Evolutionary conservation across 2,888 invertebrate genomes (phyloP), one percentile per base, ranked within the genome.

Genomic region (Philereme transversata): DNA sequence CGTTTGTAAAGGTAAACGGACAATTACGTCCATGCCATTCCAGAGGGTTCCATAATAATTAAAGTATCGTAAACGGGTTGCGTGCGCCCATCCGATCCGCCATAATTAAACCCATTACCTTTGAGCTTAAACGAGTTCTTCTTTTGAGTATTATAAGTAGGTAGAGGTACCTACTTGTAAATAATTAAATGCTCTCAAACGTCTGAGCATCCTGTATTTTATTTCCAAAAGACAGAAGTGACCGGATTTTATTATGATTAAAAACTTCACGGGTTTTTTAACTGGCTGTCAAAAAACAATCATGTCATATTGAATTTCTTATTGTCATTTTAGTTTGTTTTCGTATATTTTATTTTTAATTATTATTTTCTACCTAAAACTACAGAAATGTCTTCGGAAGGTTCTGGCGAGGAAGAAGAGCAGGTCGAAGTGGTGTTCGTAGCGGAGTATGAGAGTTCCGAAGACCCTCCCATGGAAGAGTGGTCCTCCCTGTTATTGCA

Each of bases 401-500:
- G 47, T 6, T 60, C 60, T 43, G 4, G 7, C 9, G 51, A 2
- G 34, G 59, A 52, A 4, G 58, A 58, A 38, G 43, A 51, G 11
- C 11, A 6, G 9, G 36, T 51, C 22, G 59, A 59, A 51, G 49
- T 63, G n/a, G 5, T 63, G 49, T 69, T 67, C 57, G 67, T 72
- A 55, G 66, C 71, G 4, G 68, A 70, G 0, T 61, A 71, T 8
- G 71, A 71, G 8, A 84, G 83, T 58, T 84, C 87, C 0, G 84
- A 75, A 48, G 88, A 87, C 0, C 79, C 80, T 11, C 86, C 87
- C 0, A 83, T 78, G 72, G 79, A 82, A 0, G 80, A 89, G 58
- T 88, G 89, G 87, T 80, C 89, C 5, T 90, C 90, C 0, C 65
- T 88, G 3, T 57, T 75, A 4, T 46, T 83, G 3, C 66, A 70